Conservation (phyloP, 2,888 invertebrate species). For the Agrilus biguttatus region DNA sequence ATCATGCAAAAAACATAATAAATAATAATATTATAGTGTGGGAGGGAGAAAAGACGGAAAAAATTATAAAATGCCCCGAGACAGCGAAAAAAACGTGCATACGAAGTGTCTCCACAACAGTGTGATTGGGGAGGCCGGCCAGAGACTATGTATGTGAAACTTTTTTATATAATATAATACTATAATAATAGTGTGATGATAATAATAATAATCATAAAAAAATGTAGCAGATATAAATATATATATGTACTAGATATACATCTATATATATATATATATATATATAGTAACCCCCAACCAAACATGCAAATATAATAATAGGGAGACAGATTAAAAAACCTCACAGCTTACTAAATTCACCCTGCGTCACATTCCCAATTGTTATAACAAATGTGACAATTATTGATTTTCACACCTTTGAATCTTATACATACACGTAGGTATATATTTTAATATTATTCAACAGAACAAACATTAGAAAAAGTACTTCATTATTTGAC, state of each 20-base stretch:
- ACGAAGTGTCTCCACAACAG: slow-evolving; percentile 15
- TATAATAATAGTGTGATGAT: no score
- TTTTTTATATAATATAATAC: no score
- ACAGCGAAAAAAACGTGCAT: slow-evolving; percentile 20
- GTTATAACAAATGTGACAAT: no score
- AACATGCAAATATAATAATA: slow-evolving; percentile 19
- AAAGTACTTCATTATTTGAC: no score
- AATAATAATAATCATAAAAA: slow-evolving; percentile 1
- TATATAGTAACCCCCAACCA: slow-evolving; percentile 11
- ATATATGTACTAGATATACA: slow-evolving; percentile 4
- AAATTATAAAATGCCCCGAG: slow-evolving; percentile 10
- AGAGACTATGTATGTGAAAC: slow-evolving; percentile 14
- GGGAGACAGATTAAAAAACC: slow-evolving; percentile 8
- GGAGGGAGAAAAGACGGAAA: no score
- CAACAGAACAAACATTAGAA: no score
- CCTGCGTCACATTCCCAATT: no score
- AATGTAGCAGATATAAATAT: slow-evolving; percentile 4
- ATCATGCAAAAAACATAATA: slow-evolving; percentile 6
- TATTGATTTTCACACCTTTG: no score
- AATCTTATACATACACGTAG: no score
- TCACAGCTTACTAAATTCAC: slow-evolving; percentile 16
- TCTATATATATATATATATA: slow-evolving; percentile 2
- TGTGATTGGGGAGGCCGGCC: slow-evolving; percentile 25
- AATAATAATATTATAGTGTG: slow-evolving; percentile 1
- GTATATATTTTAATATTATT: no score